Percentiles rank a stretch among this genome's conserved stretches.
These are phyloP conservation scores for Watersipora subatra DNA, from an alignment of 1,140 invertebrate species.

Conservation along the genomic window DNA sequence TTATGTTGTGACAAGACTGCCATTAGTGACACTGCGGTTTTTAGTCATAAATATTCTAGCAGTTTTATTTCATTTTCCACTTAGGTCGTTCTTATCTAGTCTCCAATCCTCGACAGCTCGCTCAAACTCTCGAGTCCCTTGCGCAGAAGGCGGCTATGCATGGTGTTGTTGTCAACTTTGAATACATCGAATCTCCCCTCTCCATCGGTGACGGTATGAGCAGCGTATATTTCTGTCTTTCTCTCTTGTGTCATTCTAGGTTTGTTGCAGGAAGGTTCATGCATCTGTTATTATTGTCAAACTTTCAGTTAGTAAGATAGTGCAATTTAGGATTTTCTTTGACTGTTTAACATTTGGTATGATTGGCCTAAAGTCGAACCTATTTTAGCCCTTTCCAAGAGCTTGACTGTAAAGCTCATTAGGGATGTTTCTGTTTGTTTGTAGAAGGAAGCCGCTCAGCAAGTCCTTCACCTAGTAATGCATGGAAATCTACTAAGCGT, in stretches of 20 bases:
- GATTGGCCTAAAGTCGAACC: no score
- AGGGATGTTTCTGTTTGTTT: no score
- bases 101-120: constrained; percentile 82
- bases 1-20: no score
- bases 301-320: no score
- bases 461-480: constrained; percentile 17
- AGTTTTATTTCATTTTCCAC: constrained; percentile 20
- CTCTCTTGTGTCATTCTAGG: no score
- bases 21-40: background rate
- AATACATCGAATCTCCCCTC: constrained; percentile 76
- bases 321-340: no score
- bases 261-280: no score
- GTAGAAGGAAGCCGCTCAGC: background rate
- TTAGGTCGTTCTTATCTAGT: constrained; percentile 84
- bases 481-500: constrained; percentile 69
- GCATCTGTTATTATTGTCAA: no score
- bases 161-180: constrained; percentile 94
- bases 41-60: background rate
- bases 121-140: constrained; percentile 88
- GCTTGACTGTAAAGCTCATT: no score
- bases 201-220: constrained; percentile 45
- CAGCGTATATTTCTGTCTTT: constrained; percentile 5
- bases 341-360: no score
- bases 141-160: constrained; percentile 88
- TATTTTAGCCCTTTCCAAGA: no score